Base-by-base conservation (phyloP, 30 jellyfish, hydroid and myxozoan genomes). In the Nemopilema nomurai region DNA sequence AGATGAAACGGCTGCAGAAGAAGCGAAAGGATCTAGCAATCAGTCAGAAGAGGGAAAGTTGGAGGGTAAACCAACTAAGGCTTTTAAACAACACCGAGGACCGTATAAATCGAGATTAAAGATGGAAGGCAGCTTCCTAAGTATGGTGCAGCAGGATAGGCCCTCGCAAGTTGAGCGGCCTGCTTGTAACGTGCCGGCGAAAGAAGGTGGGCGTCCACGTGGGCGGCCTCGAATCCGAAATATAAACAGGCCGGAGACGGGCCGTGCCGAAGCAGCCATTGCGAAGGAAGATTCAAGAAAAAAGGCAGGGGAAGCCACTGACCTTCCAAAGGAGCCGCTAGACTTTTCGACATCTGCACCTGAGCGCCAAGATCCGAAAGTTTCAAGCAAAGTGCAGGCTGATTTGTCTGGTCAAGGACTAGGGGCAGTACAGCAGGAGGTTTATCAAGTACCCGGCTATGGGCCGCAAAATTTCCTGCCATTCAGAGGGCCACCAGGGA, bases 91-190 rank as follows among this genome's bases (percentile, higher is more conserved):
- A 27, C 78, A 78, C 13, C 77, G 83, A 23, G 80, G 77, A 49
- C 87, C 90, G 16, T 62, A 71, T n/a, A 84, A 51, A 68, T 73
- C 87, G 19, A 66, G 88, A 19, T 16, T 62, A 7, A 76, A 69
- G 62, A 68, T 23, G 62, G 62, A 23, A 0, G 88, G 77, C 69
- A 78, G 50, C 28, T 75, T 85, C 29, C 81, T 97, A 0, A 93
- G 98, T 76, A 93, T 93, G 98, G 98, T 93, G 18, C 86, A 69
- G 62, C 94, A 93, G 80, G 97, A 84, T 64, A 76, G 97, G 73
- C 97, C 97, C 28, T 93, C 97, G 20, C 95, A 69, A 31, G 71
- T 78, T 25, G 91, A 80, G 49, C 82, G 92, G 49, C 92, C 92
- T 26, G 64, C 71, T 18, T 71, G 75, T 18, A 49, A 71, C n/a